Base-by-base conservation (phyloP, 2,888 invertebrate genomes). In the Eristalis arbustorum region DNA sequence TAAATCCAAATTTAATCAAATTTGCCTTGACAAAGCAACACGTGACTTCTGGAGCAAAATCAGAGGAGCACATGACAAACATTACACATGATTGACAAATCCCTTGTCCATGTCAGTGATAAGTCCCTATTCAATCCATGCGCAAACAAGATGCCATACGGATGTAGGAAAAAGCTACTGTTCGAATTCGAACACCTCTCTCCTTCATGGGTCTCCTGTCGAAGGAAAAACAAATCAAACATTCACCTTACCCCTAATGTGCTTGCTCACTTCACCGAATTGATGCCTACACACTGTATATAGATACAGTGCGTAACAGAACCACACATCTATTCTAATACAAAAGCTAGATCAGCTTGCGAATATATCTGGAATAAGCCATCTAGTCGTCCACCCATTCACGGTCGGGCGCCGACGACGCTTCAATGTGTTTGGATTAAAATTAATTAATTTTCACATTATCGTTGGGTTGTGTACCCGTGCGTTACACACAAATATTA, bases 381-480 rank as follows among this genome's bases (percentile, higher is more conserved):
- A 49, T 18, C 18, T 18, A 18, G 18, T 49, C 49, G 59, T 14
- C 13, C 59, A 59, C 11, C 59, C 59, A 59, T 28, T 25, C 25
- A 49, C 49, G n/a, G 49, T 22, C 18, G 49, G 18, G 18, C n/a
- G 49, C 18, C 59, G n/a, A 25, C 59, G 25, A 23, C 13, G 25
- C 25, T 59, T 25, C 25, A 59, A 23, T 25, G 59, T 59, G 59
- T 59, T 59, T 59, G 59, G 59, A 59, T 59, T 59, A 59, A 59
- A 59, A 59, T 59, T 59, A 59, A 59, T 59, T 59, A 59, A 59
- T 59, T 59, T 59, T 59, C 59, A 59, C 59, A 59, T 59, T 59
- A 59, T 25, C 59, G 59, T 14, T 28, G 23, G 13, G 13, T 59
- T 59, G 59, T 59, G 59, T 59, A 59, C 25, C 25, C 11, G 25